Conservation (phyloP, 2,888 invertebrate genomes). For the Saturnia japonica region DNA sequence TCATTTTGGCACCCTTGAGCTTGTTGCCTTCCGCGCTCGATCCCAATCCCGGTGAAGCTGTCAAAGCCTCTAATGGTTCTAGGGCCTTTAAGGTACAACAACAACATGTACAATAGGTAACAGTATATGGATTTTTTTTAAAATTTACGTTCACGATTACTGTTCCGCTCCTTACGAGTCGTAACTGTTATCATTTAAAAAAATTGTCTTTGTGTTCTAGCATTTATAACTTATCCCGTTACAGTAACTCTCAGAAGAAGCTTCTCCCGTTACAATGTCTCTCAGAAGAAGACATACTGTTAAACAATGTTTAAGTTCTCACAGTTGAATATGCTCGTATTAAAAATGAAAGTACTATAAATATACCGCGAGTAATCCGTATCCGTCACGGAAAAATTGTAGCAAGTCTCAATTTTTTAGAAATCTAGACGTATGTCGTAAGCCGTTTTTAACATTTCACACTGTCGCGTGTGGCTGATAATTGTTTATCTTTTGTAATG, state of each 20-base stretch:
- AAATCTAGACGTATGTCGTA: conserved; percentile 6
- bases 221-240: not conserved
- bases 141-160: too few species aligned
- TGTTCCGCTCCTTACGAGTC: too few species aligned
- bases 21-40: too few species aligned
- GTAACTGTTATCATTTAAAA: too few species aligned
- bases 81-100: too few species aligned
- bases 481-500: conserved; percentile 12
- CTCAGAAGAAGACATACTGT: not conserved
- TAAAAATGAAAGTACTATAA: conserved; percentile 7
- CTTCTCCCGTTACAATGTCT: not conserved
- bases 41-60: too few species aligned
- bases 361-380: not conserved
- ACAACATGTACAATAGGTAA: too few species aligned
- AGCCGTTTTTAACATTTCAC: not conserved
- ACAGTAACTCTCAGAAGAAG: too few species aligned
- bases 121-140: too few species aligned
- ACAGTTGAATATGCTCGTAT: not conserved
- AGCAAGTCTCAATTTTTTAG: conserved; percentile 1
- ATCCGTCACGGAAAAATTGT: conserved; percentile 5
- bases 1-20: too few species aligned
- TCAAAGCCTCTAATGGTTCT: too few species aligned
- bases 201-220: not conserved
- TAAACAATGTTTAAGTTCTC: not conserved
- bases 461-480: conserved; percentile 12